A percentile compares a stretch with the other conserved stretches of the same genome.
These are phyloP conservation scores for Rambutsinella grinnellia DNA, from an alignment of 2,888 invertebrate species.

Conservation along the genomic window DNA sequence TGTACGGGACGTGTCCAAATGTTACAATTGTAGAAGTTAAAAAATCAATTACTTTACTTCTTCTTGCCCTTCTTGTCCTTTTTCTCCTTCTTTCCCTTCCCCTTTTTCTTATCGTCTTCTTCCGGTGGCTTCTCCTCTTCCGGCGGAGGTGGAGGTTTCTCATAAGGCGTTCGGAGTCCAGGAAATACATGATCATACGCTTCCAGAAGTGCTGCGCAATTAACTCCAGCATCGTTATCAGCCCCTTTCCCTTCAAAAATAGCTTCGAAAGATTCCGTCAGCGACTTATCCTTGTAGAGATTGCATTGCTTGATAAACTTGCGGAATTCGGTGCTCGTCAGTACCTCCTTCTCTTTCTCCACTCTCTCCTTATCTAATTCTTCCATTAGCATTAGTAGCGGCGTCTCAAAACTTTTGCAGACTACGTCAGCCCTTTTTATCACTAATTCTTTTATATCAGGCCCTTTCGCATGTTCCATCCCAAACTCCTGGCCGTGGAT, in stretches of 20 bases:
- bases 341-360: constrained; percentile 46
- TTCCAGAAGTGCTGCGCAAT: constrained; percentile 57
- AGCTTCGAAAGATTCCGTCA: constrained; percentile 68
- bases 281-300: constrained; percentile 62
- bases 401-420: constrained; percentile 69
- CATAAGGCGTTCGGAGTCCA: too few species aligned
- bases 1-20: too few species aligned
- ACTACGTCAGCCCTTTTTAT: constrained; percentile 72
- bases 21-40: too few species aligned
- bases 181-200: constrained; percentile 63
- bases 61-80: too few species aligned
- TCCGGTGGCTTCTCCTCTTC: too few species aligned
- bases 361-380: constrained; percentile 64
- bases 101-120: too few species aligned
- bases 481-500: constrained; percentile 71
- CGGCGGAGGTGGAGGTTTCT: too few species aligned
- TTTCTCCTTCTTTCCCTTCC: too few species aligned
- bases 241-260: constrained; percentile 67
- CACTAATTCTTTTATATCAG: constrained; percentile 70
- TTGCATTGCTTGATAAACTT: constrained; percentile 65
- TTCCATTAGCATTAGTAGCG: constrained; percentile 64
- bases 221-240: constrained; percentile 46
- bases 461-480: constrained; percentile 70
- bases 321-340: constrained; percentile 54
- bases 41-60: too few species aligned